Conservation (phyloP, 1,140 invertebrate genomes). For the Lordiphosa collinella region DNA sequence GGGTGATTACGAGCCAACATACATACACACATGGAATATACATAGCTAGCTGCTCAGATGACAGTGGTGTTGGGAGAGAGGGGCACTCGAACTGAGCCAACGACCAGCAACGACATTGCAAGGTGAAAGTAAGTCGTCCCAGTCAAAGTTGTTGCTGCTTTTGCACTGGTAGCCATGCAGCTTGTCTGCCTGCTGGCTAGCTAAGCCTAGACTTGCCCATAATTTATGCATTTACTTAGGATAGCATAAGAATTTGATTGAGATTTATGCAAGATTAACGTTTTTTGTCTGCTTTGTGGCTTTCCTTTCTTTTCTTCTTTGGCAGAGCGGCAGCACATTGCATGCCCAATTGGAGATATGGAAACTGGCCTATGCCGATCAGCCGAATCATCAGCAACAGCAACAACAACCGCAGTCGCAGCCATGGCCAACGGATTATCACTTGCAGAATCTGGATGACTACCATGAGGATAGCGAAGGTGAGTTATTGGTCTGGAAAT, state of each 20-base stretch:
- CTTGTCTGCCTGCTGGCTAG: conserved; percentile 7
- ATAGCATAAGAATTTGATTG: conserved; percentile 66
- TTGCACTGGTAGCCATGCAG: conserved; percentile 23
- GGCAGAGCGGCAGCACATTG: conserved; percentile 89
- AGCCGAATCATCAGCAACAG: conserved; percentile 39
- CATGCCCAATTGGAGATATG: conserved; percentile 95
- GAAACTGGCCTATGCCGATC: conserved; percentile 84
- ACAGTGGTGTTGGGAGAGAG: conserved; percentile 18
- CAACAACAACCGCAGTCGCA: conserved; percentile 24
- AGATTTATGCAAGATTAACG: conserved; percentile 65
- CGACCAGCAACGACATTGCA: conserved; percentile 79
- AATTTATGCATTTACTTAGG: conserved; percentile 56
- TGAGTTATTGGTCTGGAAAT: conserved; percentile 11
- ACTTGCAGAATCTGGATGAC: conserved; percentile 34
- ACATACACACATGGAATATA: conserved; percentile 16
- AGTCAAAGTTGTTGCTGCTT: conserved; percentile 23
- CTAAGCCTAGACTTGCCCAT: conserved; percentile 25
- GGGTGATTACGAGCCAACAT: conserved; percentile 56
- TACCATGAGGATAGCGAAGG: conserved; percentile 61
- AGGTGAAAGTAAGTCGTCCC: conserved; percentile 78
- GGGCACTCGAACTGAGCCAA: conserved; percentile 73
- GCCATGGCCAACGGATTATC: conserved; percentile 41
- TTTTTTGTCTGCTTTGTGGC: conserved; percentile 53
- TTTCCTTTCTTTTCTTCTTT: conserved; percentile 58
- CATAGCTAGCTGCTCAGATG: conserved; percentile 38